phyloP scores from a whole-genome alignment of 2,113 vertebrate species.

The Callaeas wilsoni region DNA sequence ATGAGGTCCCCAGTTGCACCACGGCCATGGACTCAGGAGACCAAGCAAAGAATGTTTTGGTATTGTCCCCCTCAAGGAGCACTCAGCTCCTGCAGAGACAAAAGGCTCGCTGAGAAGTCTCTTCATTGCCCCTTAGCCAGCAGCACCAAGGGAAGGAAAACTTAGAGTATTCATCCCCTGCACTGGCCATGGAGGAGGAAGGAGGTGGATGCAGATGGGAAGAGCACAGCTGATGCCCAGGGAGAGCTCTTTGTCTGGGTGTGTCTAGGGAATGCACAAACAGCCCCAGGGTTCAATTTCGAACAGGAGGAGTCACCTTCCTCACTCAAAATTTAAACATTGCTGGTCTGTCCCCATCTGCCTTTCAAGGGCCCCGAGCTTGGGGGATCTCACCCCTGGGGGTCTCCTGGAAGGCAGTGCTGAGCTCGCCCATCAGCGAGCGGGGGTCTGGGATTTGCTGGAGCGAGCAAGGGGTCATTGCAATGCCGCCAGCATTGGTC shows the following conservation, averaged over 20 bases:
- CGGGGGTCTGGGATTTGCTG: background rate
- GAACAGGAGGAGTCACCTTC: background rate
- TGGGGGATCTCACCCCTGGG: background rate
- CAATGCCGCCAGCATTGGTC: rapidly evolving
- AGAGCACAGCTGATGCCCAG: background rate
- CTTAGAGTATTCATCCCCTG: background rate
- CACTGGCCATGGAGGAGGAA: background rate
- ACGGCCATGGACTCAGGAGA: background rate
- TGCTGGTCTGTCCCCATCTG: background rate
- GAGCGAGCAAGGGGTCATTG: background rate
- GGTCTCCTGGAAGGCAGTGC: background rate
- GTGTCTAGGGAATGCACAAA: rapidly evolving
- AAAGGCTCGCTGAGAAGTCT: background rate
- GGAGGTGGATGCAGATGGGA: background rate
- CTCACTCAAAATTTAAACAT: background rate
- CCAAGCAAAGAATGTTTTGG: background rate
- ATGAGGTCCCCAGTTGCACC: background rate
- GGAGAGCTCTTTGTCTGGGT: background rate
- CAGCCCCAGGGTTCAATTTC: background rate
- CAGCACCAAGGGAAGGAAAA: background rate
- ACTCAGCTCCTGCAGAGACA: background rate
- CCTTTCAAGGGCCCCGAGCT: background rate
- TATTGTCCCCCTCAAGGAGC: background rate
- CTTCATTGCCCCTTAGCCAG: background rate
- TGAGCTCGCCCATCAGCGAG: rapidly evolving